A percentile compares a stretch with the other conserved stretches of the same genome.
phyloP scores from a whole-genome alignment of 1,140 invertebrate genomes.

The Cydia amplana region DNA sequence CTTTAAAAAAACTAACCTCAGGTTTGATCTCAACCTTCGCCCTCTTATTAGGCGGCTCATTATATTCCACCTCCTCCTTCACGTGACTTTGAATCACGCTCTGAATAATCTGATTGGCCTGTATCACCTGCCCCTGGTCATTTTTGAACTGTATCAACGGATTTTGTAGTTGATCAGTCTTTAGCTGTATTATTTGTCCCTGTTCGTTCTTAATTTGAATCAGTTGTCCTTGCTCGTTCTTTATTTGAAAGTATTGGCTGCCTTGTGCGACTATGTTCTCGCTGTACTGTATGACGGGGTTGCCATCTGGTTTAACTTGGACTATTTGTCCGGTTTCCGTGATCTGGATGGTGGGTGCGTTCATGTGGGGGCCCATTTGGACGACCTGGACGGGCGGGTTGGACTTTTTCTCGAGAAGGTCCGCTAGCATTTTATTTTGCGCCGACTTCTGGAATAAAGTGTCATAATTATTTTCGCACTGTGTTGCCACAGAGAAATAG shows the following conservation, averaged over 20 bases:
- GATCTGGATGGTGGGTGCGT: constrained; percentile 72
- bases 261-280: constrained; percentile 42
- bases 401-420: constrained; percentile 76
- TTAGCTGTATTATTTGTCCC: constrained; percentile 71
- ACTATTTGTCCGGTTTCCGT: constrained; percentile 74
- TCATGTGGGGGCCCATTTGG: constrained; percentile 68
- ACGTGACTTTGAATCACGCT: constrained; percentile 46
- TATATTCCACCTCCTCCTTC: constrained; percentile 64
- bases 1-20: constrained; percentile 47
- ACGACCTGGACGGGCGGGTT: constrained; percentile 74
- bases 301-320: constrained; percentile 64
- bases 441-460: constrained; percentile 61
- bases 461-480: neutral
- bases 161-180: constrained; percentile 63
- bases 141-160: constrained; percentile 60
- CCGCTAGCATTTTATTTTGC: constrained; percentile 78
- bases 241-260: constrained; percentile 66
- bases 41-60: constrained; percentile 66
- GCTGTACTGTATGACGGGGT: constrained; percentile 65
- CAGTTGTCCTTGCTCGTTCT: constrained; percentile 71
- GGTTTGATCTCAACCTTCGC: constrained; percentile 60
- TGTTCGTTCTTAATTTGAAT: constrained; percentile 73
- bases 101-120: constrained; percentile 40
- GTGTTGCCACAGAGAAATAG: too few species aligned
- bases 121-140: constrained; percentile 47